Percentiles rank a stretch among this genome's conserved stretches.
Evolutionary conservation across 2,113 vertebrate species (phyloP).

Genomic region (Elanoides forficatus): DNA sequence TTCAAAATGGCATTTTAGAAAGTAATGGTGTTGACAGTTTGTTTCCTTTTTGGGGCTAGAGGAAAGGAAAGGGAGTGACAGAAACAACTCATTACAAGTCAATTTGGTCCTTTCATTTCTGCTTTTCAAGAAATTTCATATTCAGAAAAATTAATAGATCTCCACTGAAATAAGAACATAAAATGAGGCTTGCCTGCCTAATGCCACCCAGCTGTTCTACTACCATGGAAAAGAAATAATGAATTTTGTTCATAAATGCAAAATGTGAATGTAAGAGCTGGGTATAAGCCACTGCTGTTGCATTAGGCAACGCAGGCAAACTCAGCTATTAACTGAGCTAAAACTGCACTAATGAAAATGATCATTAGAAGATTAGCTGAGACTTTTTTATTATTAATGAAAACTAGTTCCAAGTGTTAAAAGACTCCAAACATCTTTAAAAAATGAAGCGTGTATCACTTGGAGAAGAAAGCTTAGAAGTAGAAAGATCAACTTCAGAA

Average conservation of each 20-base stretch:
- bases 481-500: background rate
- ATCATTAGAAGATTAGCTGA: background rate
- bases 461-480: background rate
- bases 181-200: background rate
- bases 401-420: background rate
- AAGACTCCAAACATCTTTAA: background rate
- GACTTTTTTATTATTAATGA: background rate
- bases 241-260: background rate
- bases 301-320: background rate
- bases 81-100: background rate
- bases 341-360: background rate
- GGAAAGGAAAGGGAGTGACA: background rate
- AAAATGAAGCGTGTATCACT: background rate
- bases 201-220: background rate
- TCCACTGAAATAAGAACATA: background rate
- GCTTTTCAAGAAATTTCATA: background rate
- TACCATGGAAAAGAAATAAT: background rate
- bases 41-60: background rate
- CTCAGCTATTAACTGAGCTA: background rate
- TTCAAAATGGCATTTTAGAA: slow-evolving; percentile 37
- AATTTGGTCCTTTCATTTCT: background rate
- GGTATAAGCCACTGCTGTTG: background rate
- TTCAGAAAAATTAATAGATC: background rate
- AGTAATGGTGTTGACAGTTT: slow-evolving; percentile 41
- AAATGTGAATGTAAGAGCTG: background rate